Base-by-base conservation (phyloP, 1,140 invertebrate species). In the Rhagoletis zephyria region DNA sequence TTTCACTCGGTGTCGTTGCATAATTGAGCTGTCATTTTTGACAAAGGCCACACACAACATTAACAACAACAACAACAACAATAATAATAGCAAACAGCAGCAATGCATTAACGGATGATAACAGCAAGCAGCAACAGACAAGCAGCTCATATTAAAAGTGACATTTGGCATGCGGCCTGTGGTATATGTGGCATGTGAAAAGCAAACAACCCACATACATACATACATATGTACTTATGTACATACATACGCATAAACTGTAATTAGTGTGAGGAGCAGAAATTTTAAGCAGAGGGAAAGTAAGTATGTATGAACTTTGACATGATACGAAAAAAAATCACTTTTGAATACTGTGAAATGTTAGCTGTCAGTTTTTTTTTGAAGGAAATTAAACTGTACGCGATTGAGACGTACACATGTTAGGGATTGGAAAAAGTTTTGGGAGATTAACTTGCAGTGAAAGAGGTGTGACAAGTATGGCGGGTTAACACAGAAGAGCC, bases 11-110 rank as follows among this genome's bases (percentile, higher is more conserved):
- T 74, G 42, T 16, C 42, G 67, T 42, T 74, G 67, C 67, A 42
- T 74, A 74, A 74, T 48, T 74, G 67, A 74, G 67, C 67, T 74
- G 67, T 74, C 67, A 74, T 74, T 74, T 74, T 74, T 74, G 67
- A 48, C 67, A 74, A 74, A 74, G 67, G 14, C 67, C 67, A 74
- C 67, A 74, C 67, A n/a, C n/a, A n/a, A n/a, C n/a, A n/a, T n/a
- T n/a, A n/a, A n/a, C n/a, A 74, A 30, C 64, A 65, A 2, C 16
- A 4, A 63, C 5, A 48, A 12, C 14, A 67, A 67, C 67, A 48
- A 74, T 42, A 74, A n/a, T 12, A 48, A n/a, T 1, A 42, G 3
- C 42, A 67, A 40, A 67, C 65, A 67, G 59, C 12, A 7, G 12
- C 6, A 30, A 30, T 30, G 30, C 30, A 30, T 30, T 30, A 30